Evolutionary conservation across 2,888 invertebrate genomes (phyloP).

Genomic region (Melieria crassipennis): DNA sequence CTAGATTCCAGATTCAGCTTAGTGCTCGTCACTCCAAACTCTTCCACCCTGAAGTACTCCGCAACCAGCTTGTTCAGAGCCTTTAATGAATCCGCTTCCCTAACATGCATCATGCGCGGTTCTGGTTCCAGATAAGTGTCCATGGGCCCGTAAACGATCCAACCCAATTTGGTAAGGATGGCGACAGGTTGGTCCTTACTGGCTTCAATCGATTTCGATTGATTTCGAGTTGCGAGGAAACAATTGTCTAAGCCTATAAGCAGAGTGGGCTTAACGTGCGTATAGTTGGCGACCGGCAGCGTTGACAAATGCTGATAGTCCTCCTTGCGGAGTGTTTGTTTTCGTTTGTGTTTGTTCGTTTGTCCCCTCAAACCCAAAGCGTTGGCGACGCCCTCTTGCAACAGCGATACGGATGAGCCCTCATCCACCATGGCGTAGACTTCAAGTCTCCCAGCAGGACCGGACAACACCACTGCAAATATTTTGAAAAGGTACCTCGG

Average conservation of each 20-base stretch:
- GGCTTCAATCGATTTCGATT: neutral
- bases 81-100: too few species aligned
- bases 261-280: neutral
- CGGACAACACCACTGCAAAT: constrained; percentile 28
- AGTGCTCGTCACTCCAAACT: constrained; percentile 1
- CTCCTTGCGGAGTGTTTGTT: too few species aligned
- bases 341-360: too few species aligned
- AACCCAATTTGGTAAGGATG: neutral
- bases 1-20: constrained; percentile 25
- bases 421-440: constrained; percentile 10
- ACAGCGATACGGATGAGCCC: constrained; percentile 6
- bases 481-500: constrained; percentile 26
- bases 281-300: neutral
- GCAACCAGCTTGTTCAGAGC: neutral
- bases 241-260: neutral
- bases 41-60: constrained; percentile 8
- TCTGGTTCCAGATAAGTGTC: too few species aligned
- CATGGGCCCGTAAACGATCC: too few species aligned
- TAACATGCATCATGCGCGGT: too few species aligned
- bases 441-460: neutral
- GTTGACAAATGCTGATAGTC: neutral
- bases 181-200: constrained; percentile 1
- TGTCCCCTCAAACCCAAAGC: constrained; percentile 20
- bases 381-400: constrained; percentile 29
- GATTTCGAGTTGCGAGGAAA: neutral